These are phyloP conservation scores for Protobothrops flavoviridis DNA, from an alignment of 2,113 vertebrate genomes.

Conservation along the genomic window DNA sequence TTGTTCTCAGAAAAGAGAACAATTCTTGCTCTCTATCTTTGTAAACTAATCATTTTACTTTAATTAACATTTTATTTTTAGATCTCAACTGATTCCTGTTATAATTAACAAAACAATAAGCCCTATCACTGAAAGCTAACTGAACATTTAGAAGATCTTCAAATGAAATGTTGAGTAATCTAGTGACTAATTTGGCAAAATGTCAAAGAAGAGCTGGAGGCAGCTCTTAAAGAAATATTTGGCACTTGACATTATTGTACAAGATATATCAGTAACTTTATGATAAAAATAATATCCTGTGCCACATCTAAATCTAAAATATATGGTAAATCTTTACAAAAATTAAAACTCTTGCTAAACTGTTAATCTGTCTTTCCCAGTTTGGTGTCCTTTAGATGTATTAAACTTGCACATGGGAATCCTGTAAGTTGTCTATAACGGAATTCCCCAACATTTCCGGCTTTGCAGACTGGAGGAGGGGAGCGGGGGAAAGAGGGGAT, in stretches of 20 bases:
- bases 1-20: conserved; percentile 16
- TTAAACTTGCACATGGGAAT: not conserved
- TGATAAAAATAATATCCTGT: not conserved
- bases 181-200: not conserved
- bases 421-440: not conserved
- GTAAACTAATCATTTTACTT: conserved; percentile 25
- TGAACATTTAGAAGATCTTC: conserved; percentile 12
- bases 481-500: too few relatives aligned
- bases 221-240: not conserved
- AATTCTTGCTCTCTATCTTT: conserved; percentile 39
- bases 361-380: not conserved
- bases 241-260: not conserved
- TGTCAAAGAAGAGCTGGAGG: not conserved
- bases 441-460: too few relatives aligned
- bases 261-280: not conserved
- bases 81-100: conserved; percentile 35
- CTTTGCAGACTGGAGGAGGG: too few relatives aligned
- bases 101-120: conserved; percentile 6
- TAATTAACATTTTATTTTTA: conserved; percentile 45
- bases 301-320: not conserved
- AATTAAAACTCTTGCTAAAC: not conserved
- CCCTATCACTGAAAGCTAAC: conserved; percentile 13
- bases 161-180: conserved; percentile 17
- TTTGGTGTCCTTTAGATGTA: not conserved
- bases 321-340: not conserved